Evolutionary conservation across 37 sponge, comb jelly and placozoan genomes (phyloP), one percentile per base, ranked within the genome.

Genomic region (Diacarnus erythraeanus): DNA sequence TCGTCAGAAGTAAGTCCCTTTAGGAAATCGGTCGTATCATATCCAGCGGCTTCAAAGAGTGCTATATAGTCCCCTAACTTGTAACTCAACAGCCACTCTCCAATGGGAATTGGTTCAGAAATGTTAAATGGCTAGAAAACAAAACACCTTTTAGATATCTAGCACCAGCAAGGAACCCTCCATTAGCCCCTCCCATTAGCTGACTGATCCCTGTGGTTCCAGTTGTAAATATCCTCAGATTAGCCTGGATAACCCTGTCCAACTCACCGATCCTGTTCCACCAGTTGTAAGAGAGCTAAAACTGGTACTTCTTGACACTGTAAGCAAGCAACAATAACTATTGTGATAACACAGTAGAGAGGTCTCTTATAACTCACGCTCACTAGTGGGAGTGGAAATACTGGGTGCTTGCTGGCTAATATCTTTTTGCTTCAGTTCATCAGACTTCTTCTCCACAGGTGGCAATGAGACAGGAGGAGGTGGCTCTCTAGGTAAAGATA

Each of bases 61-160:
- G 76, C 9, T 2, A 80, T 40, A 42, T 91, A 95, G 64, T 91
- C 96, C 12, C 37, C 34, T 42, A 94, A 51, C 83, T 94, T 94
- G 69, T 91, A 84, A 23, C 74, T 57, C 1, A 75, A 59, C 18
- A 94, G 77, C 92, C 92, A 94, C 17, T 88, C 89, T 18, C 69
- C 57, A 18, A 92, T 88, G n/a, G 87, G 83, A 2, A 83, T 74
- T n/a, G 74, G 71, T 42, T 80, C 90, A 29, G 80, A 37, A 20
- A 74, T 21, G 27, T 79, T 79, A 1, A 47, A 58, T 2, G 64
- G 67, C 75, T 74, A 59, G 64, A 59, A 25, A 44, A 30, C 29
- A 29, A 78, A 12, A 38, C 18, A 64, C 30, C 8, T 34, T 56
- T 20, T 54, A 25, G 22, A 39, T 27, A 34, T 17, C 21, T 8